Base-by-base conservation (phyloP, 37 sponge, comb jelly and placozoan genomes). In the Lycopodina hypogea region DNA sequence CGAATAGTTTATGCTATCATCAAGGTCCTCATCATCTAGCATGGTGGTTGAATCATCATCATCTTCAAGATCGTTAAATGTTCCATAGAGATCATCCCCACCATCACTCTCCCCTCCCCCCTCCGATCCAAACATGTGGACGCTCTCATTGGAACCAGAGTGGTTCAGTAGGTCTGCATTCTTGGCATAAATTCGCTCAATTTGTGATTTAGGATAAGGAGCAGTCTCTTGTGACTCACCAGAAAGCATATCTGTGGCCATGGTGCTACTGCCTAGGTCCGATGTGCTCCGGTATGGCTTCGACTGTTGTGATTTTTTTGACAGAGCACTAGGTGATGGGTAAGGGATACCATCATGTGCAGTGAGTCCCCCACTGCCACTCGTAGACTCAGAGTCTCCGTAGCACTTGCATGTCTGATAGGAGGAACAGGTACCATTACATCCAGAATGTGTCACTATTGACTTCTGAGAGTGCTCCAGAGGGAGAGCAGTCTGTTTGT, bases 41-140 rank as follows among this genome's bases (percentile, higher is more conserved):
- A 83, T 75, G 21, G 84, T 67, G 4, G 42, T 71, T 2, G 59
- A 57, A 51, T 62, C 84, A 52, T 69, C 72, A 72, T 87, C 88
- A 53, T 87, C 84, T 11, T 84, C 84, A 60, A 78, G 52, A 51
- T 71, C 78, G 45, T 71, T 59, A 14, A 50, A 74, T 70, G 83
- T 89, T 42, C 67, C 69, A 61, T 69, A 84, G 22, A 88, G 75
- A 50, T 89, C 89, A n/a, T 56, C 63, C 11, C 79, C 81, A 18
- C 81, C 89, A 38, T 89, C 89, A 36, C 82, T 78, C 64, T 89
- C 89, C 41, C 84, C 89, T 7, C 89, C 89, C n/a, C 89, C 89
- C 41, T 89, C 89, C 4, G 89, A 89, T 0, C 81, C 85, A 80
- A 89, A 89, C 80, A 76, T 84, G 83, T 82, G 88, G 36, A 89